Evolutionary conservation across 2,888 invertebrate species (phyloP), one percentile per base, ranked within the genome.

Genomic region (Epinotia ramella): DNA sequence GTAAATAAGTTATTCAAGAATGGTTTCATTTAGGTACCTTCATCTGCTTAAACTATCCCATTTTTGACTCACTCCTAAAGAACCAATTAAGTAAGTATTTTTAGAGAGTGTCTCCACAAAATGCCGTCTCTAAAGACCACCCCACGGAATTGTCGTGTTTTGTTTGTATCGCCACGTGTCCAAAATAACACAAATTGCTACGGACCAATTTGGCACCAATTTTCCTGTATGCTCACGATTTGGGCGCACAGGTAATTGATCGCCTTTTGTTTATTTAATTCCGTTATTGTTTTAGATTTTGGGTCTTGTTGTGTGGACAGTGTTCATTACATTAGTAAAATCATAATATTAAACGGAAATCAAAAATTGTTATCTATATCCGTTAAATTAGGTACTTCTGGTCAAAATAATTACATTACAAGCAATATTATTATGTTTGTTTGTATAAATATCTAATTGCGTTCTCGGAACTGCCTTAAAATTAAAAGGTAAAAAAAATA

Each of bases 181-280:
- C 68, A 69, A 73, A 67, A 70, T 46, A 69, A 79, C 79, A 66
- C 83, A 87, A 88, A 88, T 88, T 84, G 82, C 83, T 78, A 66
- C 77, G 69, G 79, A 79, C 77, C 79, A 79, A 80, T 79, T 80
- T 77, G 69, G 62, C 44, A 57, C 71, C 75, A 67, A 76, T 76
- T 76, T 76, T 67, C 76, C 62, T 57, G 67, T 33, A 28, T 59
- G 57, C 69, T 20, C 53, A 71, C 78, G 77, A 78, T 73, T 79
- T 74, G 80, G 81, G 81, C 81, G 81, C 69, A 83, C 81, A 80
- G 82, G 81, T 87, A 85, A 88, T 88, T 87, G 84, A 70, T 82
- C 82, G 75, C 77, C 75, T 78, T 74, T 80, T 80, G 80, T 81
- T 83, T 78, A 77, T 79, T 77, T 80, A 79, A 79, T 79, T 79